Evolutionary conservation across 1,140 invertebrate species (phyloP), one percentile per base, ranked within the genome.

Genomic region (Sweltsa coloradensis): DNA sequence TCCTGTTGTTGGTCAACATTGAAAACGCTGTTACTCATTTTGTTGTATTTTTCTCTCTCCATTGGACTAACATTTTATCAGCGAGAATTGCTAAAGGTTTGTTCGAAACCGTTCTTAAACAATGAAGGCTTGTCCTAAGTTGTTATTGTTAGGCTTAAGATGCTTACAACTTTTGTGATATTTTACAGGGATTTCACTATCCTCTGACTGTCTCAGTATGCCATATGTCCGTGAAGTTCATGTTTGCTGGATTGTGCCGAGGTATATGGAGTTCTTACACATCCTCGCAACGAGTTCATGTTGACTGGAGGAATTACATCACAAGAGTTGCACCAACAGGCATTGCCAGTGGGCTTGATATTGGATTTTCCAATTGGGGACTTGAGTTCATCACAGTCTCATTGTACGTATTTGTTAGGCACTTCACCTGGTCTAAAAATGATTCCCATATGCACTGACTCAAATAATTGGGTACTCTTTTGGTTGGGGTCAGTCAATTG

Each of bases 31-130:
- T 36, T 67, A 37, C 59, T 87, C 26, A 83, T 96, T 47, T 60
- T 82, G 3, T 65, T 85, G 24, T 97, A 96, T 65, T 94, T 94
- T 63, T 68, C 78, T 4, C 75, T 94, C 45, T 96, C 92, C 5
- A 92, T 97, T 57, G 81, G 88, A 43, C 74, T 97, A n/a, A 97
- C 91, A 14, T 97, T 97, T 69, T 97, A 96, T 62, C 91, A 97
- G 62, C 80, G 92, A 76, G 86, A 85, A 77, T 78, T 97, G 51
- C 76, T 91, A 51, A 81, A 84, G 70, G 90, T 92, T 68, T 71
- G 70, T 65, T 45, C 19, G 1, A 40, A 40, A 13, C 16, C 18
- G 7, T 40, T 40, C n/a, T 31, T 9, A 9, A 9, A 40, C 18
- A 40, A 40, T 13, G 19, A 18, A 40, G 11, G 9, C 18, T 9